Percentiles rank a stretch among this genome's conserved stretches.
phyloP scores from a whole-genome alignment of 2,113 vertebrate genomes.

The Mohoua ochrocephala region DNA sequence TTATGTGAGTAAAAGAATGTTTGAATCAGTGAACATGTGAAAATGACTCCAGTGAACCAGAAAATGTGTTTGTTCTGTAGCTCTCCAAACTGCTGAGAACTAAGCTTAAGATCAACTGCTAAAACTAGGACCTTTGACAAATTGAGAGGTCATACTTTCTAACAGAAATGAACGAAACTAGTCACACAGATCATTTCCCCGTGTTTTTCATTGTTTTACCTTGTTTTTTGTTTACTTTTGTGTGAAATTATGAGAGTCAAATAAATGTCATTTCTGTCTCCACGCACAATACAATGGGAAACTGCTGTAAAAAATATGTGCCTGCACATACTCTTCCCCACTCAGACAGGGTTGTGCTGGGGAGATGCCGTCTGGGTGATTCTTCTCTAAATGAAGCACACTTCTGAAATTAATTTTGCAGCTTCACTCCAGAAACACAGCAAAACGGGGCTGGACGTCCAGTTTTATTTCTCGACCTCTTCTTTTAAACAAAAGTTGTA shows the following conservation, averaged over 20 bases:
- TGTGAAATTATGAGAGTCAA: constrained; percentile 50
- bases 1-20: constrained; percentile 82
- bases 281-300: not conserved
- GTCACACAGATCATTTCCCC: constrained; percentile 66
- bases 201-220: constrained; percentile 65
- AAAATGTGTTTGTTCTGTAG: constrained; percentile 82
- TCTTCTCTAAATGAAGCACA: not conserved
- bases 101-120: constrained; percentile 74
- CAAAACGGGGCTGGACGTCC: not conserved
- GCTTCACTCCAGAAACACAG: not conserved
- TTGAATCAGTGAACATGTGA: constrained; percentile 83
- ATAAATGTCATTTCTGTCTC: constrained; percentile 50
- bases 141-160: constrained; percentile 74
- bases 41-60: constrained; percentile 81
- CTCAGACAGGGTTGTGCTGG: not conserved
- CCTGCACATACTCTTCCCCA: constrained; percentile 3
- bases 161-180: constrained; percentile 64
- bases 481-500: constrained; percentile 39
- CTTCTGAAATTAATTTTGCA: constrained; percentile 42
- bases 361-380: not conserved
- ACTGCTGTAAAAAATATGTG: constrained; percentile 33
- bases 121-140: constrained; percentile 75
- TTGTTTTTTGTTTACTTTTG: constrained; percentile 59
- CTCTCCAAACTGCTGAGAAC: constrained; percentile 77
- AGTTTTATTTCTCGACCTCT: not conserved